Conservation (phyloP, 2,888 invertebrate species). For the Odontomyia ornata region DNA sequence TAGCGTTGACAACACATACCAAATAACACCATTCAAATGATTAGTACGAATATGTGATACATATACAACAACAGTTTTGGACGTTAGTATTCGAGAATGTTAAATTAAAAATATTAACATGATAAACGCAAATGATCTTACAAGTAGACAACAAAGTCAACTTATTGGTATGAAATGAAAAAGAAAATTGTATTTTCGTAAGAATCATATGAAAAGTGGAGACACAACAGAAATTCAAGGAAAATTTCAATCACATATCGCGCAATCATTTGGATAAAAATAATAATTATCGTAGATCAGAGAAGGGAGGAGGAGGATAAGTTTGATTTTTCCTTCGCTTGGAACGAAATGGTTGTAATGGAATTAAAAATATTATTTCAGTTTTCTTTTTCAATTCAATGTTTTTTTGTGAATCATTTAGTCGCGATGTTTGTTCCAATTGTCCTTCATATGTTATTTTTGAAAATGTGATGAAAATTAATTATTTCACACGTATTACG, state of each 20-base stretch:
- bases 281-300: background rate
- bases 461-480: no score
- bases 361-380: no score
- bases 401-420: no score
- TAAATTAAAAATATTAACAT: constrained; percentile 4
- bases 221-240: background rate
- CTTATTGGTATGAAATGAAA: constrained; percentile 1
- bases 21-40: constrained; percentile 11
- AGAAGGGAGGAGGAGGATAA: background rate
- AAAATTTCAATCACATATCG: constrained; percentile 22
- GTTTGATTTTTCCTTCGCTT: background rate
- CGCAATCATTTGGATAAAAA: constrained; percentile 40
- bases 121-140: constrained; percentile 37
- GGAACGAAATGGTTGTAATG: no score
- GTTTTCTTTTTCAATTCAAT: no score
- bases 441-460: no score
- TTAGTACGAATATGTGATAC: background rate
- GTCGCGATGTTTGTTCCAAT: no score
- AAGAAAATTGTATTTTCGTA: background rate
- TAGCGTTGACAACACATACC: constrained; percentile 26
- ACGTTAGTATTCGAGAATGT: background rate
- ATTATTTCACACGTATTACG: no score
- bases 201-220: background rate
- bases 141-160: background rate
- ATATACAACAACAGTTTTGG: background rate